Conservation (phyloP, 1,140 invertebrate genomes). For the Bombus impatiens region DNA sequence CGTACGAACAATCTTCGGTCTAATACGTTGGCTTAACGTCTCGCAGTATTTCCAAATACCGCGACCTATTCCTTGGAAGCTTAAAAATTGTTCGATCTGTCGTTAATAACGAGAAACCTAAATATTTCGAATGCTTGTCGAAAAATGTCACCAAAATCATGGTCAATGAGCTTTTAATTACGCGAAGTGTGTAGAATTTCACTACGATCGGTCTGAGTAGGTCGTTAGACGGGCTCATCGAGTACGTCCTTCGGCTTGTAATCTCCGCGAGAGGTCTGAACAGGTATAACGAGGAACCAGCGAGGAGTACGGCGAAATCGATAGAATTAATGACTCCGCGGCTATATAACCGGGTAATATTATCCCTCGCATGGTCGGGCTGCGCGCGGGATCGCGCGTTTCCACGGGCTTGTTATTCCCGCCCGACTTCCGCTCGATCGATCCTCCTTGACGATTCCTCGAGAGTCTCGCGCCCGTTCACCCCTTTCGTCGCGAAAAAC, state of each 20-base stretch:
- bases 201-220: conserved; percentile 5
- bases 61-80: no score
- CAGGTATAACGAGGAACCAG: conserved; percentile 31
- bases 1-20: neutral
- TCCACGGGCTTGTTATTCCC: conserved; percentile 41
- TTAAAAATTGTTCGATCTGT: no score
- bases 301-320: conserved; percentile 20
- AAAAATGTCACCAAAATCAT: neutral
- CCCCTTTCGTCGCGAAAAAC: conserved; percentile 1
- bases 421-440: conserved; percentile 42
- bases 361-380: conserved; percentile 21
- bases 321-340: conserved; percentile 49
- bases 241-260: conserved; percentile 30
- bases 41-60: neutral
- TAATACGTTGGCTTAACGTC: no score
- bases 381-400: conserved; percentile 7
- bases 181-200: conserved; percentile 20
- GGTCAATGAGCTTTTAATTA: neutral
- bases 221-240: conserved; percentile 24
- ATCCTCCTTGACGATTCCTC: conserved; percentile 32
- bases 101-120: neutral
- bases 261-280: conserved; percentile 41
- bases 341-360: conserved; percentile 35
- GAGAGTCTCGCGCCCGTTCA: neutral
- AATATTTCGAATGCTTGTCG: neutral